Conservation (phyloP, 2,113 vertebrate genomes). For the Cheirogaleus medius region DNA sequence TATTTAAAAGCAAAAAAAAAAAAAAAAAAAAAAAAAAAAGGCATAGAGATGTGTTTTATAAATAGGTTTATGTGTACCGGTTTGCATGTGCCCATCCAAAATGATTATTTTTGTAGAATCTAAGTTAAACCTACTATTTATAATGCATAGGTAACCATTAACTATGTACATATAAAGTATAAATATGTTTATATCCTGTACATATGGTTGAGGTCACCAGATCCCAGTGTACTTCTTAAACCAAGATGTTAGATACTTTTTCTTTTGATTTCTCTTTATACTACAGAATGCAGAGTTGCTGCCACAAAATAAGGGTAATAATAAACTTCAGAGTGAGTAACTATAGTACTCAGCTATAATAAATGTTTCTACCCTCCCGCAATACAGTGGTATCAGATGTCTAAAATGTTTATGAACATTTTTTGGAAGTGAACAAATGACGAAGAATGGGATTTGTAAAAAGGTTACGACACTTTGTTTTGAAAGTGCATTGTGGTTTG, state of each 20-base stretch:
- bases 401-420: not conserved
- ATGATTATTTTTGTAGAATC: constrained; percentile 87
- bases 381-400: not conserved
- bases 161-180: constrained; percentile 83
- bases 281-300: constrained; percentile 65
- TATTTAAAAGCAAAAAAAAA: constrained; percentile 80
- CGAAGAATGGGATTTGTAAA: constrained; percentile 38
- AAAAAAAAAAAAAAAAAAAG: constrained; percentile 32
- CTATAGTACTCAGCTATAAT: constrained; percentile 30
- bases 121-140: constrained; percentile 83
- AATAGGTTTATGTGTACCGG: constrained; percentile 59
- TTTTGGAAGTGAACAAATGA: constrained; percentile 1
- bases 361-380: constrained; percentile 50
- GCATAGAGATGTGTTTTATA: constrained; percentile 77
- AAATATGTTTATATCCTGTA: constrained; percentile 86
- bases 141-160: constrained; percentile 80
- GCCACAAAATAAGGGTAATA: constrained; percentile 50
- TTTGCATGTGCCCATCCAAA: constrained; percentile 84
- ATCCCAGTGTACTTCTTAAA: constrained; percentile 69
- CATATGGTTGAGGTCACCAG: constrained; percentile 71
- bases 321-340: constrained; percentile 1
- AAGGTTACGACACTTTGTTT: constrained; percentile 38
- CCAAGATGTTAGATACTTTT: constrained; percentile 67
- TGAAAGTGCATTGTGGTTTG: not conserved
- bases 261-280: constrained; percentile 78